Conservation (phyloP, 2,888 invertebrate genomes). For the Macropis europaea region DNA sequence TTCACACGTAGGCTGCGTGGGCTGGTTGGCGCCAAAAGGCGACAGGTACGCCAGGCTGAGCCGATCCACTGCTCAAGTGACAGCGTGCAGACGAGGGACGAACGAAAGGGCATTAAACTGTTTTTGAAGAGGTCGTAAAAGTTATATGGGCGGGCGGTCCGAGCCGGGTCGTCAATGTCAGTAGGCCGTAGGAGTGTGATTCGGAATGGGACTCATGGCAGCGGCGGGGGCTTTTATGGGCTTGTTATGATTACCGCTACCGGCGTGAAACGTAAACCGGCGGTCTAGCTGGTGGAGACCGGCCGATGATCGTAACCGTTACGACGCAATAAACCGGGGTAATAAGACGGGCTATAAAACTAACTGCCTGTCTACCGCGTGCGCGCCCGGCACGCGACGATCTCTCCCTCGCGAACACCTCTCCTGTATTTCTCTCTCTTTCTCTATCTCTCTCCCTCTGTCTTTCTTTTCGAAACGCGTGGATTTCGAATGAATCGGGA, state of each 20-base stretch:
- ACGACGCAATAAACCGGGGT: constrained; percentile 77
- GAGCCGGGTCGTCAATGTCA: constrained; percentile 70
- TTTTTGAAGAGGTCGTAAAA: constrained; percentile 72
- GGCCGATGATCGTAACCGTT: constrained; percentile 77
- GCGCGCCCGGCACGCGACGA: constrained; percentile 77
- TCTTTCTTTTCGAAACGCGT: not conserved
- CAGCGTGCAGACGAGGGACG: constrained; percentile 44
- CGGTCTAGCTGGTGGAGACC: constrained; percentile 57
- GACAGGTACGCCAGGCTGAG: constrained; percentile 14
- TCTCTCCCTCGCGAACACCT: constrained; percentile 59
- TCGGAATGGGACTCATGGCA: constrained; percentile 72
- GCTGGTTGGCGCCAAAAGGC: constrained; percentile 41
- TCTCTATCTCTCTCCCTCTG: constrained; percentile 29
- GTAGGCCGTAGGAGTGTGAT: constrained; percentile 70
- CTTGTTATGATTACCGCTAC: constrained; percentile 70
- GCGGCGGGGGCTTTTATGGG: constrained; percentile 66
- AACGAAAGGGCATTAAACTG: constrained; percentile 59
- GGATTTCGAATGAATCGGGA: constrained; percentile 1
- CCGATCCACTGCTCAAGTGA: constrained; percentile 44
- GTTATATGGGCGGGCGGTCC: constrained; percentile 64
- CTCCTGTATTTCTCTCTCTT: constrained; percentile 15
- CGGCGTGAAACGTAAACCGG: constrained; percentile 56
- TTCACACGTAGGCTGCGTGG: not conserved
- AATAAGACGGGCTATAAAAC: constrained; percentile 77
- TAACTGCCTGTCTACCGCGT: constrained; percentile 68